phyloP scores from a whole-genome alignment of 1,140 invertebrate species.

The Mizuhopecten yessoensis region DNA sequence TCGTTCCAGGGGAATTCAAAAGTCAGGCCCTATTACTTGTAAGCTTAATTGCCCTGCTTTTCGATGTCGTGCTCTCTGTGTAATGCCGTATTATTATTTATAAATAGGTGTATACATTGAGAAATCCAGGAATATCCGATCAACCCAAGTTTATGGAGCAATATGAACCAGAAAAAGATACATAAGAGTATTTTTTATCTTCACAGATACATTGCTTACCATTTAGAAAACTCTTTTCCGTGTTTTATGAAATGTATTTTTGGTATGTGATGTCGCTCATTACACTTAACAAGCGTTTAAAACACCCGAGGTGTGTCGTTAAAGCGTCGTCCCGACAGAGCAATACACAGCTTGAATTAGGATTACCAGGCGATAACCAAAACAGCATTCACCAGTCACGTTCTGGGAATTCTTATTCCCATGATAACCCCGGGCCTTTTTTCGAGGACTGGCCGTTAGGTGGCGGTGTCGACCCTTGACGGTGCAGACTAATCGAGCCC shows the following conservation, averaged over 20 bases:
- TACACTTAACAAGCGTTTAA: constrained; percentile 26
- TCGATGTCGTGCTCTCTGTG: neutral
- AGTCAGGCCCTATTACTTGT: neutral
- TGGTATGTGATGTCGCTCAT: neutral
- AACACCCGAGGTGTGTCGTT: neutral
- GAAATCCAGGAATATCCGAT: neutral
- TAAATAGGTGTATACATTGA: neutral
- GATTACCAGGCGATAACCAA: neutral
- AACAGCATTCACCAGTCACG: constrained; percentile 15
- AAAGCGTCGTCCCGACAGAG: neutral
- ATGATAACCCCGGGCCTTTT: neutral
- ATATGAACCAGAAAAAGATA: neutral
- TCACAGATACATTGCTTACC: neutral
- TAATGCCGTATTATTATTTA: neutral
- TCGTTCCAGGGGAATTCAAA: neutral
- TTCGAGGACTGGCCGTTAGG: constrained; percentile 1
- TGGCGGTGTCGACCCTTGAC: constrained; percentile 1
- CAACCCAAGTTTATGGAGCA: too few species aligned
- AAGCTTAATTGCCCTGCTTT: neutral
- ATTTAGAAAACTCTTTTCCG: neutral
- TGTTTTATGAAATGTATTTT: neutral
- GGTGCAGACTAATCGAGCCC: neutral
- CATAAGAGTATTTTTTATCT: neutral
- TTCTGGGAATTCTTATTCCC: neutral
- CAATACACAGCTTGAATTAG: neutral